phyloP scores from a whole-genome alignment of 2,888 invertebrate genomes.

The Cataglyphis altisquamis region DNA sequence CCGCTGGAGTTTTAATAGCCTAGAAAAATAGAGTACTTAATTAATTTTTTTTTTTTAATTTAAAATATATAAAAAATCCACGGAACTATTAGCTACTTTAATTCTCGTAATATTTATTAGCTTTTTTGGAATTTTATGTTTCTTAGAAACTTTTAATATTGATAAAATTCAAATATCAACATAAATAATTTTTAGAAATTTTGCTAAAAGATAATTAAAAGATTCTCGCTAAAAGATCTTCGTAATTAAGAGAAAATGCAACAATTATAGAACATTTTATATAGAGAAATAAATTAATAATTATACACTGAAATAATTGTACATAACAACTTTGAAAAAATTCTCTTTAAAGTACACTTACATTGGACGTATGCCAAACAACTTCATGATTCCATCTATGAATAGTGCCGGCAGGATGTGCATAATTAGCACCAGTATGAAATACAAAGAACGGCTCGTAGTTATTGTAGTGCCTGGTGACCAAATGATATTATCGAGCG shows the following conservation, averaged over 20 bases:
- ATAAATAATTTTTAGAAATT: background rate
- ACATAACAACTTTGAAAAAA: background rate
- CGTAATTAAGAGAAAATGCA: background rate
- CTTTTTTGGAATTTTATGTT: background rate
- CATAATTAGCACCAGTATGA: conserved; percentile 89
- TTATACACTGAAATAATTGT: background rate
- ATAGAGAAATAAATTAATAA: background rate
- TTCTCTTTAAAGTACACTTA: conserved; percentile 84
- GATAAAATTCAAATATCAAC: background rate
- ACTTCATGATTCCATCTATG: conserved; percentile 90
- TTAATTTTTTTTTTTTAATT: background rate
- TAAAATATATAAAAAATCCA: background rate
- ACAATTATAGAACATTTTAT: background rate
- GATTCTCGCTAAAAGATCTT: background rate
- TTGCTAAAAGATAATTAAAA: background rate
- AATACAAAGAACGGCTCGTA: conserved; percentile 88
- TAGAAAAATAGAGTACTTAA: conserved; percentile 82
- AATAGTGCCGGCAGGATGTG: conserved; percentile 94
- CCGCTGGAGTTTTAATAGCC: conserved; percentile 93
- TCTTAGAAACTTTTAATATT: background rate
- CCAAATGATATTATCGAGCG: conserved; percentile 92
- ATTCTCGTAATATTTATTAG: background rate
- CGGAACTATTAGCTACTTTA: background rate
- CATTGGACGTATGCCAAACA: conserved; percentile 91
- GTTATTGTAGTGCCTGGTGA: conserved; percentile 89